These are phyloP conservation scores for Ostrea denselamellosa DNA, from an alignment of 1,140 invertebrate species.

Conservation along the genomic window DNA sequence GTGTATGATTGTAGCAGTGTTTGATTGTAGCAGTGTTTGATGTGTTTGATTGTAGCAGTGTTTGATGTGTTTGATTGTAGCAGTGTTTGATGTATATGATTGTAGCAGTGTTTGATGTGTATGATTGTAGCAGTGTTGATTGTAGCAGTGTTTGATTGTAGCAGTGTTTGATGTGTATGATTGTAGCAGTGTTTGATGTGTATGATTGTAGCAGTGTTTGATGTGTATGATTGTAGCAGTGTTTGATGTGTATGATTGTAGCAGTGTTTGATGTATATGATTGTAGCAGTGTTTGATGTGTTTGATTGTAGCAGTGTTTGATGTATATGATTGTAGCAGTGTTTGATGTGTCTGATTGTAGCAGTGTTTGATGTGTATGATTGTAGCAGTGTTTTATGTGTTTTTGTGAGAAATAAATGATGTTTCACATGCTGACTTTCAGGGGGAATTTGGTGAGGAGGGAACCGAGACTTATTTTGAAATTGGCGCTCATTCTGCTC, in stretches of 20 bases:
- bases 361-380: neutral
- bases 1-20: too few relatives aligned
- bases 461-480: slow-evolving; percentile 90
- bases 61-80: too few relatives aligned
- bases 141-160: too few relatives aligned
- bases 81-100: neutral
- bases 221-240: too few relatives aligned
- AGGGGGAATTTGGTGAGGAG: slow-evolving; percentile 89
- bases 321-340: too few relatives aligned
- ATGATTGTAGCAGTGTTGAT: neutral
- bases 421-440: slow-evolving; percentile 53
- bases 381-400: neutral
- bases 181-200: neutral
- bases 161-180: too few relatives aligned
- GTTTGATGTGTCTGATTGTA: neutral
- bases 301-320: too few relatives aligned
- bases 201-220: too few relatives aligned
- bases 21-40: neutral
- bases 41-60: too few relatives aligned
- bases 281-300: neutral
- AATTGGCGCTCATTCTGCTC: slow-evolving; percentile 78
- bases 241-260: neutral
- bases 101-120: too few relatives aligned
- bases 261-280: too few relatives aligned
- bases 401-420: neutral